phyloP scores from a whole-genome alignment of 1,140 invertebrate species.

The Hylyphantes graminicola region DNA sequence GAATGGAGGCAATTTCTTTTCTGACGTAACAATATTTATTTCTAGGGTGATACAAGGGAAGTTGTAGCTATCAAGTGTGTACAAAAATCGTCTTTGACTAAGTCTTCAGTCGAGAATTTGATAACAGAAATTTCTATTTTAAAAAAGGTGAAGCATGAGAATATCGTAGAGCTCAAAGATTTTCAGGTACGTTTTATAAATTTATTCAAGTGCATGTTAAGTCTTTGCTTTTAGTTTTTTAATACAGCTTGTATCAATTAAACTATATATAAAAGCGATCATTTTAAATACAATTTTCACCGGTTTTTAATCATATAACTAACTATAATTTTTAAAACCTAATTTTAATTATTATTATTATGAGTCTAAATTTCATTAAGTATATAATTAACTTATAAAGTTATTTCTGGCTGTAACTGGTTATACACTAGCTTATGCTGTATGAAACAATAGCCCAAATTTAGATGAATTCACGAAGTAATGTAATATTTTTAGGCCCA shows the following conservation, averaged over 20 bases:
- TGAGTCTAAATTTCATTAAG: too few relatives aligned
- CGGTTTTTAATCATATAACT: too few relatives aligned
- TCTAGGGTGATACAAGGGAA: slow-evolving; percentile 73
- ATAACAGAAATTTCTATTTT: slow-evolving; percentile 87
- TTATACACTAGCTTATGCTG: too few relatives aligned
- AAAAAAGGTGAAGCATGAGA: slow-evolving; percentile 83
- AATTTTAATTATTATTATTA: too few relatives aligned
- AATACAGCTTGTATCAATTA: too few relatives aligned
- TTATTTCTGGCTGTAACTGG: too few relatives aligned
- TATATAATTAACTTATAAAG: too few relatives aligned
- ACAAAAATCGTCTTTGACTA: slow-evolving; percentile 79
- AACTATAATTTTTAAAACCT: too few relatives aligned
- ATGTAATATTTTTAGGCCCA: not conserved
- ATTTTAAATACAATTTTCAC: too few relatives aligned
- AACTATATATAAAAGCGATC: too few relatives aligned
- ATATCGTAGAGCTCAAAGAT: slow-evolving; percentile 87
- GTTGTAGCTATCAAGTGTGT: slow-evolving; percentile 87
- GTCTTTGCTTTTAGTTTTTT: too few relatives aligned
- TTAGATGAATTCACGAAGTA: not conserved
- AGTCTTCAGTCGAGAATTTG: slow-evolving; percentile 81
- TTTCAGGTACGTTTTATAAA: slow-evolving; percentile 72
- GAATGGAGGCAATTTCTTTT: not conserved
- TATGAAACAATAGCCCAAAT: not conserved
- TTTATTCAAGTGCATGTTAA: not conserved
- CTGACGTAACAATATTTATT: slow-evolving; percentile 62